Base-by-base conservation (phyloP, 2,797 vertebrate species). In the Squalus acanthias region DNA sequence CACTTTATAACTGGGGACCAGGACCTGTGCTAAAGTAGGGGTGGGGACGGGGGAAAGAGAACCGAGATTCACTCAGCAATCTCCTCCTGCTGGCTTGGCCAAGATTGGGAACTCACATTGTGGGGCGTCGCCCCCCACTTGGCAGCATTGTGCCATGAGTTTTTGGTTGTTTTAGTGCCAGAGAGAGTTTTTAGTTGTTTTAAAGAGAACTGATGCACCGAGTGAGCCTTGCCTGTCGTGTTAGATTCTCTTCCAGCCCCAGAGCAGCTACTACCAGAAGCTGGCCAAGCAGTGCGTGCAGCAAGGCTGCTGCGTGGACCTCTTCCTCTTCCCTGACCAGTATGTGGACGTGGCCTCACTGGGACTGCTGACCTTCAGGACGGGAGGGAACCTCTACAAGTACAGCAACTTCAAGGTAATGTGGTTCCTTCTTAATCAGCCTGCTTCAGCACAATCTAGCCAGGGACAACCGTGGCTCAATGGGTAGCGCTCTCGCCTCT, bases 301-400 rank as follows among this genome's bases (percentile, higher is more conserved):
- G 97, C 98, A 98, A 97, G 98, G 98, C 95, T 98, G 98, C 69
- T 96, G 98, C 20, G 96, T 98, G 96, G 97, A 98, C 97, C 97
- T 98, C 89, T 98, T 98, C 96, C 96, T 98, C 96, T 98, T 98
- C 63, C 97, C 98, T 24, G 97, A 98, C 96, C 98, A 98, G 92
- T 97, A 98, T 22, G 98, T 98, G 96, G 98, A 98, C 3, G 97
- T 98, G 70, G 98, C 98, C 20, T 98, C 98, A 98, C 98, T 98
- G 0, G 98, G 98, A 0, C 97, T 98, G 96, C 95, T 98, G 82
- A 97, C 98, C 9, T 98, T 98, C 96, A 97, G 98, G 9, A 98
- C 98, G 53, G 98, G 98, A 24, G 98, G 98, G 87, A 97, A 97
- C 24, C 96, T 98, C 95, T 97, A 97, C 97, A 97, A 96, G 96